Evolutionary conservation across 2,888 invertebrate genomes (phyloP).

Genomic region (Pyrocoelia pectoralis): DNA sequence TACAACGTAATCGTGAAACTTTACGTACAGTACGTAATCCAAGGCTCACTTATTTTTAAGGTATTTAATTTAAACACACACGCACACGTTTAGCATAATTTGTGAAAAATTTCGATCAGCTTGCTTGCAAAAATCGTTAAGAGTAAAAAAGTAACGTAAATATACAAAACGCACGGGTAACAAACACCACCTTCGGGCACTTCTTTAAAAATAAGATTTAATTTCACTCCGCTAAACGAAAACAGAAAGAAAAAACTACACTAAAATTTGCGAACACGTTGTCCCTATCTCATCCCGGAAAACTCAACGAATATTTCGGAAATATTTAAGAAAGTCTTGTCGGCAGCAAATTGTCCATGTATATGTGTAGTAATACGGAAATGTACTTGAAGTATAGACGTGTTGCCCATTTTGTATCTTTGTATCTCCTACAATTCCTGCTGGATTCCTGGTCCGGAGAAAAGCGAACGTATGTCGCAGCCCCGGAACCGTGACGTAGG

Average conservation of each 20-base stretch:
- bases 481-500: conserved; percentile 53
- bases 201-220: conserved; percentile 8
- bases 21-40: conserved; percentile 5
- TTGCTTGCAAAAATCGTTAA: background rate
- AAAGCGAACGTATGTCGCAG: conserved; percentile 53
- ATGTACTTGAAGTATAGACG: conserved; percentile 44
- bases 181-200: conserved; percentile 33
- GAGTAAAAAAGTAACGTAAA: conserved; percentile 7
- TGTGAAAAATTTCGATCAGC: background rate
- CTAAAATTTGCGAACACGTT: conserved; percentile 22
- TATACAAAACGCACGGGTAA: conserved; percentile 29
- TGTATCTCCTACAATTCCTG: conserved; percentile 42
- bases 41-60: conserved; percentile 2
- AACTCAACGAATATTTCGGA: conserved; percentile 54
- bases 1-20: conserved; percentile 1
- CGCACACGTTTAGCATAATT: conserved; percentile 14
- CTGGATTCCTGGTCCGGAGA: conserved; percentile 31
- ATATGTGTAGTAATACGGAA: conserved; percentile 56
- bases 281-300: conserved; percentile 36
- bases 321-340: conserved; percentile 58
- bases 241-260: conserved; percentile 5
- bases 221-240: conserved; percentile 1
- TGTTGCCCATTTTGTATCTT: conserved; percentile 38
- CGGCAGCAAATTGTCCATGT: conserved; percentile 58
- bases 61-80: conserved; percentile 16